Evolutionary conservation across 2,113 vertebrate genomes (phyloP).

Genomic region (Grantiella picta): DNA sequence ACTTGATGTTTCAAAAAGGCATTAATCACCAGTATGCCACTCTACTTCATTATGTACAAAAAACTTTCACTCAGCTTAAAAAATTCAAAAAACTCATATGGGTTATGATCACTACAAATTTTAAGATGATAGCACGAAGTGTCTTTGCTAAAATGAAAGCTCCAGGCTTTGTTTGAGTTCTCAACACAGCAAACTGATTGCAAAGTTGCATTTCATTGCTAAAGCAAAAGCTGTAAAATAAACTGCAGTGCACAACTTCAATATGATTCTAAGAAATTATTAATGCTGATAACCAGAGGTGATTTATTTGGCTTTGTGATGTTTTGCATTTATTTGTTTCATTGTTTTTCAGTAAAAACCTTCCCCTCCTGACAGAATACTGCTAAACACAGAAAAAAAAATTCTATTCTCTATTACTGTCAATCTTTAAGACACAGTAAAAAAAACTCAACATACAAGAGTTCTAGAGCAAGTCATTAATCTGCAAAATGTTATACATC

Average conservation of each 20-base stretch:
- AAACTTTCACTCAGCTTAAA: slow-evolving; percentile 6
- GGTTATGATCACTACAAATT: slow-evolving; percentile 27
- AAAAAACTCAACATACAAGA: slow-evolving; percentile 54
- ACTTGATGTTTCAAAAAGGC: background rate
- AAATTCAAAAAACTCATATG: background rate
- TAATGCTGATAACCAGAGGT: slow-evolving; percentile 42
- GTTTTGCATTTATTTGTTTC: background rate
- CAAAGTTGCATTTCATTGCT: slow-evolving; percentile 52
- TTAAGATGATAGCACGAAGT: slow-evolving; percentile 9
- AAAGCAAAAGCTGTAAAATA: slow-evolving; percentile 25
- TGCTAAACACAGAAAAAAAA: slow-evolving; percentile 56
- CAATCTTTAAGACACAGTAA: slow-evolving; percentile 53
- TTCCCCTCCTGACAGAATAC: slow-evolving; percentile 38
- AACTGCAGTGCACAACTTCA: slow-evolving; percentile 61
- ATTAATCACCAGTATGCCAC: background rate
- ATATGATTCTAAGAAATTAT: slow-evolving; percentile 51
- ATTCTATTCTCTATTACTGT: background rate
- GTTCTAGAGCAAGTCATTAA: slow-evolving; percentile 42
- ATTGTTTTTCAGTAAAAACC: background rate
- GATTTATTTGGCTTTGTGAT: slow-evolving; percentile 23
- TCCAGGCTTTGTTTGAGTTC: slow-evolving; percentile 5
- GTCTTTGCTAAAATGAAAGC: slow-evolving; percentile 46
- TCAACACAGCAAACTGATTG: slow-evolving; percentile 59
- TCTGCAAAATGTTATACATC: slow-evolving; percentile 39
- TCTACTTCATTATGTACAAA: slow-evolving; percentile 13